Conservation (phyloP, 2,113 vertebrate species). For the Rhodinocichla rosea region DNA sequence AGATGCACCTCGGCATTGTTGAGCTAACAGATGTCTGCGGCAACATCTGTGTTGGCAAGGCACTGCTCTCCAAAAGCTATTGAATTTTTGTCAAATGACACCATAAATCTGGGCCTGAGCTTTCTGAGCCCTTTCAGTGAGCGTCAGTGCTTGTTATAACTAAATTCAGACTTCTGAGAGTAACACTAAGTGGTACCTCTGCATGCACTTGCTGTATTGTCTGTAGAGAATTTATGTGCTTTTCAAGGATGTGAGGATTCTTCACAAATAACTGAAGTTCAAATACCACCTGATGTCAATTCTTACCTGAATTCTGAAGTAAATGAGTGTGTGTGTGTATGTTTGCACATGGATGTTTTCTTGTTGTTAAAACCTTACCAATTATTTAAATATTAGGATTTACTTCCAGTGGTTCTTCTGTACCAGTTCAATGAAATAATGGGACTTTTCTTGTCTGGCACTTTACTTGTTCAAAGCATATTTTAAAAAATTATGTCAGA, state of each 20-base stretch:
- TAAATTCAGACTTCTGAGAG: background rate
- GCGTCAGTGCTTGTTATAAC: background rate
- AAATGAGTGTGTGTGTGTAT: background rate
- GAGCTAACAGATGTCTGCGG: constrained; percentile 28
- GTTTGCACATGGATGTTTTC: background rate
- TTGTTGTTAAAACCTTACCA: background rate
- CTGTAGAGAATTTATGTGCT: background rate
- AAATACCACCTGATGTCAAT: background rate
- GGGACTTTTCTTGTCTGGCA: background rate
- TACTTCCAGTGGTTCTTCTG: background rate
- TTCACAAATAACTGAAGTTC: background rate
- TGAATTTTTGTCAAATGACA: background rate
- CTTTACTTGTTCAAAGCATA: no score
- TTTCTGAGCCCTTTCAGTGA: background rate
- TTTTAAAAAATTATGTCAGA: no score
- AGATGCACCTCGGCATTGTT: constrained; percentile 20
- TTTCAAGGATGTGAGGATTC: background rate
- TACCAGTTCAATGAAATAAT: background rate
- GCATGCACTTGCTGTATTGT: background rate
- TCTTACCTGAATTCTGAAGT: background rate
- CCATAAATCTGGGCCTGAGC: background rate
- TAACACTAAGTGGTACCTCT: background rate
- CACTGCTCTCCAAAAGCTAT: background rate
- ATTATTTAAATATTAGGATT: background rate
- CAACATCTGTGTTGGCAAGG: background rate